Evolutionary conservation across 2,797 vertebrate species (phyloP).

Genomic region (Periophthalmus magnuspinnatus): DNA sequence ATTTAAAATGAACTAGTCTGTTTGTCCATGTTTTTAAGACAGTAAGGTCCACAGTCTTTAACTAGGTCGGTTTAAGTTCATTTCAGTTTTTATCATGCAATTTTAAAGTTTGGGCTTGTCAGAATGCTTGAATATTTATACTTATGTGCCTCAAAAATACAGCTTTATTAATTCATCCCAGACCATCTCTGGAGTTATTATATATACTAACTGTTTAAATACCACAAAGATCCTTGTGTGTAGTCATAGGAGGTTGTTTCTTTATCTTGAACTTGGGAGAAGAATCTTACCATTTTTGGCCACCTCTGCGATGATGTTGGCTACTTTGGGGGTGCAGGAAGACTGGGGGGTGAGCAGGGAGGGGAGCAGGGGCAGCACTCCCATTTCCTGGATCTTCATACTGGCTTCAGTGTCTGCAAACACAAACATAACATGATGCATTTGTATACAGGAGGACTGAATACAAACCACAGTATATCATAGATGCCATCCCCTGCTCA

Average conservation of each 20-base stretch:
- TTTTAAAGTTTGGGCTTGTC: no score
- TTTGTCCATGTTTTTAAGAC: no score
- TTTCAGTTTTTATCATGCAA: no score
- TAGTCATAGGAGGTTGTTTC: background rate
- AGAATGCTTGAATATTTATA: no score
- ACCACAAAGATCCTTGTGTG: background rate
- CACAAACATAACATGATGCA: background rate
- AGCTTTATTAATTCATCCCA: background rate
- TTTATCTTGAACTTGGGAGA: background rate
- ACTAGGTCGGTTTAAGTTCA: no score
- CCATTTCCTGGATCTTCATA: constrained; percentile 92
- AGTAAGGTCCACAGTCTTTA: no score
- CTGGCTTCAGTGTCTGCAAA: constrained; percentile 89
- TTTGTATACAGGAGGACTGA: background rate
- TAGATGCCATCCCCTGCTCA: background rate
- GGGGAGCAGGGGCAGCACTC: constrained; percentile 86
- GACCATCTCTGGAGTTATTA: background rate
- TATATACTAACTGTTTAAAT: background rate
- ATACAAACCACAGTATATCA: background rate
- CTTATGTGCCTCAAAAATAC: no score
- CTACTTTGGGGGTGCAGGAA: constrained; percentile 91
- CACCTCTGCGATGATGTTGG: constrained; percentile 97
- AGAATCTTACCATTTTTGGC: constrained; percentile 96
- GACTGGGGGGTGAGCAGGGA: constrained; percentile 85
- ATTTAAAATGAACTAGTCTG: no score